phyloP scores from a whole-genome alignment of 2,888 invertebrate genomes.

The Agrypnus murinus region DNA sequence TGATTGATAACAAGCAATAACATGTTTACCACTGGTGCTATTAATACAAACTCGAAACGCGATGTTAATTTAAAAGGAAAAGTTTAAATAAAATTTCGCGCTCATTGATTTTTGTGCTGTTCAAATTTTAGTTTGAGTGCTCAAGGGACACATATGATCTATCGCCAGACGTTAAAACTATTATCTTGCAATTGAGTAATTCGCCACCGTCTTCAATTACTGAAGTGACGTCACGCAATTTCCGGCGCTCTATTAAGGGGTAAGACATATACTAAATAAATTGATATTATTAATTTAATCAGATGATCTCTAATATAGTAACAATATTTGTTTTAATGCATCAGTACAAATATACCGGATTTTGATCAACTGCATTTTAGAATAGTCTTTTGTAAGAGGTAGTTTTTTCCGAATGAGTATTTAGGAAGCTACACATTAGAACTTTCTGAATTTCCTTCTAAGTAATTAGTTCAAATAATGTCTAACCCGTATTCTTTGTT shows the following conservation, averaged over 20 bases:
- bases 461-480: no score
- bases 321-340: no score
- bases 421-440: no score
- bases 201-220: slow-evolving; percentile 57
- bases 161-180: slow-evolving; percentile 39
- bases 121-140: slow-evolving; percentile 12
- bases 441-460: no score
- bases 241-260: slow-evolving; percentile 57
- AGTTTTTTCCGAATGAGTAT: no score
- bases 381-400: no score
- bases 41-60: not conserved
- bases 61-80: slow-evolving; percentile 2
- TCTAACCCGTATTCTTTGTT: no score
- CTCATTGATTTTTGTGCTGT: no score
- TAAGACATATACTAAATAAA: slow-evolving; percentile 51
- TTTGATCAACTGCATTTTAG: no score
- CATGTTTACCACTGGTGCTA: not conserved
- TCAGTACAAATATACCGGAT: no score
- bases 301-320: slow-evolving; percentile 6
- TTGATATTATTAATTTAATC: slow-evolving; percentile 46
- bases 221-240: slow-evolving; percentile 58
- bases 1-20: slow-evolving; percentile 1
- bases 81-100: no score
- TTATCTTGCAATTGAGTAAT: slow-evolving; percentile 51
- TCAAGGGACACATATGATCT: slow-evolving; percentile 36